These are phyloP conservation scores for Collichthys lucidus DNA, from an alignment of 2,113 vertebrate species.

Conservation along the genomic window DNA sequence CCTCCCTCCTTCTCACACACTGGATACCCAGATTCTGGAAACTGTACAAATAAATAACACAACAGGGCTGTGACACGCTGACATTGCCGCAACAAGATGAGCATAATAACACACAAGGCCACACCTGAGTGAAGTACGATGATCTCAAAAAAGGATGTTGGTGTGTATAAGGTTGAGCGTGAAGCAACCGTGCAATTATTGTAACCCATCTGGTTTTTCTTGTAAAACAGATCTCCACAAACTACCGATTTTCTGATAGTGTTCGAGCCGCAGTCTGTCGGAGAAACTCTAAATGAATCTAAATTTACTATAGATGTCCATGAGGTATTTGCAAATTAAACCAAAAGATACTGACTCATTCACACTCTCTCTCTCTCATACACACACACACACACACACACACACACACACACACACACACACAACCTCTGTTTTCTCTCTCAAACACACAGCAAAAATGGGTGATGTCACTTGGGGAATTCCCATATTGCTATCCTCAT, in stretches of 20 bases:
- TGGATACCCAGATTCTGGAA: slow-evolving; percentile 99
- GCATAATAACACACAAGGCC: background rate
- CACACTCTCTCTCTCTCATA: slow-evolving; percentile 28
- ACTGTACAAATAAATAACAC: slow-evolving; percentile 69
- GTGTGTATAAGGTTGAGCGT: background rate
- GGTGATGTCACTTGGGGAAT: slow-evolving; percentile 85
- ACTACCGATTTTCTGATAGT: background rate
- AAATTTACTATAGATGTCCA: slow-evolving; percentile 12
- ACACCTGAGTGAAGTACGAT: background rate
- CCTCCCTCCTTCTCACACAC: slow-evolving; percentile 96
- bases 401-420: slow-evolving; percentile 24
- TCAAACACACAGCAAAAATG: slow-evolving; percentile 44
- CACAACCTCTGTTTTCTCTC: slow-evolving; percentile 52
- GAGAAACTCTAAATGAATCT: background rate
- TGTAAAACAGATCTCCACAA: background rate
- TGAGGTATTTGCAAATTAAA: slow-evolving; percentile 48
- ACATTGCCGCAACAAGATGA: background rate
- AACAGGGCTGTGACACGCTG: background rate
- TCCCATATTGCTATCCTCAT: slow-evolving; percentile 87
- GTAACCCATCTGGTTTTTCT: too few species aligned
- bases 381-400: slow-evolving; percentile 38
- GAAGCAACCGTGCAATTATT: background rate
- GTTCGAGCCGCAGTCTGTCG: background rate
- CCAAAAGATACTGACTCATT: slow-evolving; percentile 57
- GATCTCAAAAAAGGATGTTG: background rate